These are phyloP conservation scores for Cathartes aura DNA, from an alignment of 2,113 vertebrate species.

Conservation along the genomic window DNA sequence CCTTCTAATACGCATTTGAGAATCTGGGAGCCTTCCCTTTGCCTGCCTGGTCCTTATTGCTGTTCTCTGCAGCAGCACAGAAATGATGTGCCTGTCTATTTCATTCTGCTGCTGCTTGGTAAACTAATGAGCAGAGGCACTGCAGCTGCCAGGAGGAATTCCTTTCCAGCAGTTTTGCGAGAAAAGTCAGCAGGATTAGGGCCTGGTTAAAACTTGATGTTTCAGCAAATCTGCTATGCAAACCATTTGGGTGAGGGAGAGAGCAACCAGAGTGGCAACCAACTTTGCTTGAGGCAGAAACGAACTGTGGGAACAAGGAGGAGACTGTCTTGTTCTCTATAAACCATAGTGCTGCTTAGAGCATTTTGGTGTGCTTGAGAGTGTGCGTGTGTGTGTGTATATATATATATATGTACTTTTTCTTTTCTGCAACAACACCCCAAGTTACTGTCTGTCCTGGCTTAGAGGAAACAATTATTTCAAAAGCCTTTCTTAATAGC, in stretches of 20 bases:
- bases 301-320: slow-evolving; percentile 58
- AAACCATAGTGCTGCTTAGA: neutral
- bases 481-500: slow-evolving; percentile 22
- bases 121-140: slow-evolving; percentile 43
- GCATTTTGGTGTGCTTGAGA: neutral
- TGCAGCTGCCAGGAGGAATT: slow-evolving; percentile 71
- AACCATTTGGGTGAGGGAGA: slow-evolving; percentile 63
- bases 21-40: neutral
- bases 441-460: neutral
- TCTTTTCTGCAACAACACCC: neutral
- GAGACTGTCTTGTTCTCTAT: slow-evolving; percentile 25
- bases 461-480: slow-evolving; percentile 46
- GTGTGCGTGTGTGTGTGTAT: neutral
- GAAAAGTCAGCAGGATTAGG: slow-evolving; percentile 69
- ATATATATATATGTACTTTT: neutral
- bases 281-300: slow-evolving; percentile 54
- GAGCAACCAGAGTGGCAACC: slow-evolving; percentile 65
- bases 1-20: fast-evolving
- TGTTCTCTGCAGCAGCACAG: neutral
- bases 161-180: slow-evolving; percentile 66
- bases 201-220: slow-evolving; percentile 66
- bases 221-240: slow-evolving; percentile 71
- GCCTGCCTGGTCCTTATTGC: neutral
- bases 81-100: slow-evolving; percentile 35
- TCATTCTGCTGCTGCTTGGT: slow-evolving; percentile 36